Percentiles rank a stretch among this genome's conserved stretches.
Evolutionary conservation across 2,113 vertebrate genomes (phyloP).

Genomic region (Desmodus rotundus): DNA sequence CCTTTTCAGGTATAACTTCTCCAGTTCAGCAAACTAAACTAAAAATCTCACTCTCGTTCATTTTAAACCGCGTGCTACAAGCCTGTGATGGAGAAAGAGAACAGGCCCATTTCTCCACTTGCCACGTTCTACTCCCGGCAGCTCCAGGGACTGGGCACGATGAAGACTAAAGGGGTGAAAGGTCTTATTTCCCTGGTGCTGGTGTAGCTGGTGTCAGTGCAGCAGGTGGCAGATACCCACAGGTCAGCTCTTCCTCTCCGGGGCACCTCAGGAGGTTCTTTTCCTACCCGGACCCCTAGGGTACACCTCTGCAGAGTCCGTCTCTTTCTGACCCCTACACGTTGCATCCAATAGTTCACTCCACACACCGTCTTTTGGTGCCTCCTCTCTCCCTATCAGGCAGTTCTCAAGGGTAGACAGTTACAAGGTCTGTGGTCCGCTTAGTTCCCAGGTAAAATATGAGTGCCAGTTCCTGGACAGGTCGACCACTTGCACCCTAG

Average conservation of each 20-base stretch:
- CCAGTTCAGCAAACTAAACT: neutral
- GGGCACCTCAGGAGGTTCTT: neutral
- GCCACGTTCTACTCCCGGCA: neutral
- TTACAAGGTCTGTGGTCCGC: too few species aligned
- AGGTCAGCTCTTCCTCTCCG: neutral
- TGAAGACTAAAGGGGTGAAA: too few species aligned
- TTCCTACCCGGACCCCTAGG: accelerated
- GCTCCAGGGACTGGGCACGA: accelerated
- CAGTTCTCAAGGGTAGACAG: neutral
- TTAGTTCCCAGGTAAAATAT: neutral
- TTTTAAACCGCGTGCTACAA: neutral
- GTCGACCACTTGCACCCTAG: neutral
- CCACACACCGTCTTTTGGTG: neutral
- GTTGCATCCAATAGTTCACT: too few species aligned
- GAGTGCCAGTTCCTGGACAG: neutral
- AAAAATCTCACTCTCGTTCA: neutral
- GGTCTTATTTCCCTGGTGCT: too few species aligned
- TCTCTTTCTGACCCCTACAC: neutral
- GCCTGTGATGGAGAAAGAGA: neutral
- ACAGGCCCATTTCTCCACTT: neutral
- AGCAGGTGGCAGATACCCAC: neutral
- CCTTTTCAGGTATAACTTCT: neutral
- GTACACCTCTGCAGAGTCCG: neutral
- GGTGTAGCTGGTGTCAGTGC: neutral
- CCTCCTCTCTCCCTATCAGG: neutral